Base-by-base conservation (phyloP, 2,113 vertebrate genomes). In the Callionymus lyra region DNA sequence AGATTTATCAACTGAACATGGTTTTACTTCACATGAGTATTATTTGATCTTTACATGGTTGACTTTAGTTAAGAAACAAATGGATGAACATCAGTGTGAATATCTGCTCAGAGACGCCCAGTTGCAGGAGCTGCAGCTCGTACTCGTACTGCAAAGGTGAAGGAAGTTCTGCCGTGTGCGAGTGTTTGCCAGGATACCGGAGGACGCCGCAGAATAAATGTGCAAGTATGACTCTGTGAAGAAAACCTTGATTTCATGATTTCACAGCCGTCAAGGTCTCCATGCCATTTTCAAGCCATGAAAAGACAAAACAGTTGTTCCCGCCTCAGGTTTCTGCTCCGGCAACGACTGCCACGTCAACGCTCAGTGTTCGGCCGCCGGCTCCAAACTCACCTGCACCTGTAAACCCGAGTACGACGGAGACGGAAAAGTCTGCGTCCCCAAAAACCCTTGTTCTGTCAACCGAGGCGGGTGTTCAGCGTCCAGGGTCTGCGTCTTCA, bases 391-490 rank as follows among this genome's bases (percentile, higher is more conserved):
- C 47, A 69, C 56, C 1, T 99, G 95, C 10, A 68, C 16, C 14
- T 99, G 94, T 70, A 86, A 82, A 44, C 53, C 77, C 0, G 87
- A 84, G 36, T 94, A 84, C 21, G 47, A 85, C 19, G 94, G 93
- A 1, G 84, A 98, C 1, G 95, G 93, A 2, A 82, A 31, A 12
- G 47, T 90, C 34, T 99, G 95, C 42, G 59, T 86, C 42, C 87
- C 90, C 12, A 68, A 64, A 48, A 89, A 99, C 51, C 91, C 87
- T 0, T 99, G 95, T 44, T 37, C 70, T 5, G 8, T 44, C n/a
- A 72, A 75, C 78, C 85, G 89, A 0, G 93, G 93, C 15, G 90
- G 87, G 35, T 99, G 95, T 54, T 88, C 89, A 31, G 45, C 64
- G 61, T 87, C 90, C 3, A 94, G 91, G 0, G 0, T 65, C 15